A percentile compares a stretch with the other conserved stretches of the same genome.
phyloP scores from a whole-genome alignment of 1,140 invertebrate species.

The Heliconius hewitsoni region DNA sequence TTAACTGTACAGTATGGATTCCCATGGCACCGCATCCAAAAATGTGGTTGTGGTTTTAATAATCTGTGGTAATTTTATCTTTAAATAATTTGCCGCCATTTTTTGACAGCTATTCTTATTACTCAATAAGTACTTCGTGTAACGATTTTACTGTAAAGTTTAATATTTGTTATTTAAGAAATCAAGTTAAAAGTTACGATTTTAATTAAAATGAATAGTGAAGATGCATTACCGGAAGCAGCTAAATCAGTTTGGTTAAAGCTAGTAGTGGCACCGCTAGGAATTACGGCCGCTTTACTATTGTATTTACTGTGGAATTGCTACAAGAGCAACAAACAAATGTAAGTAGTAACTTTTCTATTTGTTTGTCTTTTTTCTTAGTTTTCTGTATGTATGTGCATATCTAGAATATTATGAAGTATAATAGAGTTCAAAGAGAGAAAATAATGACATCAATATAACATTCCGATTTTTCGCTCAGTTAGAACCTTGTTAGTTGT shows the following conservation, averaged over 20 bases:
- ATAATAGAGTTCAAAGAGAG: background rate
- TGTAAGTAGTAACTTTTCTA: constrained; percentile 47
- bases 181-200: background rate
- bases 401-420: background rate
- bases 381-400: background rate
- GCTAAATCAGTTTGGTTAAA: constrained; percentile 28
- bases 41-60: background rate
- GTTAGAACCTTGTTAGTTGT: too few relatives aligned
- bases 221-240: constrained; percentile 1
- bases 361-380: background rate
- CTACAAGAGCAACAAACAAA: constrained; percentile 50
- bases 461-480: too few relatives aligned
- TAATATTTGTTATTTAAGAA: background rate
- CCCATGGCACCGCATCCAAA: background rate
- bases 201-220: background rate
- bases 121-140: background rate
- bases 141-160: background rate
- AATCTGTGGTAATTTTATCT: background rate
- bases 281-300: constrained; percentile 38
- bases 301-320: constrained; percentile 49
- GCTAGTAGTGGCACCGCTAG: constrained; percentile 41
- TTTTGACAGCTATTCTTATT: background rate
- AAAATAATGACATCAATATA: background rate
- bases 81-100: background rate
- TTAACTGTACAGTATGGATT: background rate